Evolutionary conservation across 2,888 invertebrate genomes (phyloP).

Genomic region (Rhyacophila evoluta): DNA sequence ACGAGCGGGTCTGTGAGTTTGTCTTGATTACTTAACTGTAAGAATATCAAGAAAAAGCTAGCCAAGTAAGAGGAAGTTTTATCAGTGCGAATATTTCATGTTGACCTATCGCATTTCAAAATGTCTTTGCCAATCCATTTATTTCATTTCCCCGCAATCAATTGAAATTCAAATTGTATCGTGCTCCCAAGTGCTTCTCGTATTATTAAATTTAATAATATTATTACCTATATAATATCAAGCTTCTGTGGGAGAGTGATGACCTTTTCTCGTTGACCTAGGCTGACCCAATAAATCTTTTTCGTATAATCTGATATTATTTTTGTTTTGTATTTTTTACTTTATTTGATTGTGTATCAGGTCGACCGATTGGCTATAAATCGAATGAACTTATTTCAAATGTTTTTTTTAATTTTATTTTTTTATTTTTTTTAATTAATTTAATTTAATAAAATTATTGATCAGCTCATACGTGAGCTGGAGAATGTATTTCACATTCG

Average conservation of each 20-base stretch:
- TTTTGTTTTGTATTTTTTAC: background rate
- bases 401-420: no score
- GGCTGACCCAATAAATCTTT: conserved; percentile 14
- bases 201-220: conserved; percentile 7
- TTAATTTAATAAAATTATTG: no score
- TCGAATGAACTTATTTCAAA: background rate
- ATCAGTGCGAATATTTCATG: no score
- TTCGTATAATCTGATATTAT: background rate
- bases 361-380: background rate
- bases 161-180: background rate
- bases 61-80: no score
- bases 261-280: background rate
- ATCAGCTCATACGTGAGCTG: no score
- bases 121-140: background rate
- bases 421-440: no score
- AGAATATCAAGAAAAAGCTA: no score
- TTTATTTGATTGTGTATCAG: conserved; percentile 18
- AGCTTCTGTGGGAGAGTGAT: background rate
- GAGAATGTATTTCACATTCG: no score
- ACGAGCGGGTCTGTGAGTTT: no score
- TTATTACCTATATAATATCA: background rate
- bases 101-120: background rate
- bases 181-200: conserved; percentile 10
- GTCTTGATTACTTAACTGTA: no score
- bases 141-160: background rate